Evolutionary conservation across 2,113 vertebrate species (phyloP), one percentile per base, ranked within the genome.

Genomic region (Corvus cornix): DNA sequence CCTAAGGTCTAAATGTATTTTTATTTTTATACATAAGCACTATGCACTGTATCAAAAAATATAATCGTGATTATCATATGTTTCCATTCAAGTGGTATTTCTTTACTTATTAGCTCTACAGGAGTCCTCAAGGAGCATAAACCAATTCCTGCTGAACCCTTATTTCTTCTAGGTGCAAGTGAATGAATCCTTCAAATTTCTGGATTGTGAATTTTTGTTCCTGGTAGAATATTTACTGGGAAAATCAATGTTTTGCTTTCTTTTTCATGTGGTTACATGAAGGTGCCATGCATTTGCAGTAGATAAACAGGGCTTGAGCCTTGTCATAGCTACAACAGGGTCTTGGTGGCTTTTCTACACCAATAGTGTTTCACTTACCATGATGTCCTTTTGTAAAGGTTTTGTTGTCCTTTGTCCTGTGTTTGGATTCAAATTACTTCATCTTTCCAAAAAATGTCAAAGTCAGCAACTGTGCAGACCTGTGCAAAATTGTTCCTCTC

Each of bases 21-120:
- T 97, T 97, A 96, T 95, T 95, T 97, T 97, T 97, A 83, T 92
- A 75, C 49, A 81, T 93, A 93, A 96, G 43, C 46, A 89, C n/a
- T 91, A 63, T 24, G 51, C n/a, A 95, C 84, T 93, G 72, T 75
- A 94, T 96, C 64, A 91, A 94, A 83, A 96, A 97, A 94, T 78
- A 94, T 87, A 96, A 96, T 90, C 82, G 55, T 92, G 91, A 96
- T 97, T 97, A 97, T 95, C 87, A 67, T 94, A 89, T 17, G 27
- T 97, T 96, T 98, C 68, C 49, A 95, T 97, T 96, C 85, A 93
- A 95, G 39, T 78, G 43, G 24, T 91, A 87, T 97, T 97, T 97
- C 76, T 96, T 88, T 82, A 95, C 87, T 97, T 96, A 95, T 44
- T 94, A 93, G 74, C 93, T 91, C 89, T 95, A 64, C 35, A 73